A percentile compares a stretch with the other conserved stretches of the same genome.
These are phyloP conservation scores for Gymnopithys bicolor DNA, from an alignment of 2,797 vertebrate species.

Conservation along the genomic window DNA sequence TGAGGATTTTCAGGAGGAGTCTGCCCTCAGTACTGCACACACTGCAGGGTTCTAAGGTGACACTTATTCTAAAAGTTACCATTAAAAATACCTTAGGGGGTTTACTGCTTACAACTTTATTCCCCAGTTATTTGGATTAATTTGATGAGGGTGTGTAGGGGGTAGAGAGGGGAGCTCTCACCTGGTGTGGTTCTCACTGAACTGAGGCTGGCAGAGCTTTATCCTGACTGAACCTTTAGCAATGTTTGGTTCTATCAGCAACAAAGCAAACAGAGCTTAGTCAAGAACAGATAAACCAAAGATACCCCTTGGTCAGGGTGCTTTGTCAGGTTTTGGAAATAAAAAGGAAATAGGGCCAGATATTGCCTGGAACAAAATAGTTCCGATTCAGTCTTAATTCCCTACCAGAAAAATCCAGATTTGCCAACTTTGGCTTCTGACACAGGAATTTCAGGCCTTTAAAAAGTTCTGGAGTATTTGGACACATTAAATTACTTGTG, in stretches of 20 bases:
- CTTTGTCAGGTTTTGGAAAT: background rate
- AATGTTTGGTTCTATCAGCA: background rate
- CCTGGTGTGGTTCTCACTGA: background rate
- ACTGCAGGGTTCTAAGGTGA: background rate
- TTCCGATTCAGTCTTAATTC: conserved; percentile 21
- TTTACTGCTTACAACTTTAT: background rate
- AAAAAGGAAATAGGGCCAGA: conserved; percentile 31
- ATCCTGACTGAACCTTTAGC: background rate
- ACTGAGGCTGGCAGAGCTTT: background rate
- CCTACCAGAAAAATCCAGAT: conserved; percentile 30
- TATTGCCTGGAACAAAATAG: conserved; percentile 46
- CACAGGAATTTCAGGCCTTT: background rate
- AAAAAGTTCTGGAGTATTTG: background rate
- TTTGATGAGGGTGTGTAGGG: background rate
- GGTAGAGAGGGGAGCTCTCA: background rate
- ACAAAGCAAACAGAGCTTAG: background rate
- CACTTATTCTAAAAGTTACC: background rate
- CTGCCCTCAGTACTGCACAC: background rate
- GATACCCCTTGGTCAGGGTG: background rate
- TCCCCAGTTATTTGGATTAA: background rate
- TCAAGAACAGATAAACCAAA: background rate
- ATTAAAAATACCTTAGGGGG: background rate
- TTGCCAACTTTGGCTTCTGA: background rate
- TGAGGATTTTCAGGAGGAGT: background rate
- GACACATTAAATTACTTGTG: background rate